A percentile compares a stretch with the other conserved stretches of the same genome.
phyloP scores from a whole-genome alignment of 2,888 invertebrate species.

The Phytoseiulus persimilis region DNA sequence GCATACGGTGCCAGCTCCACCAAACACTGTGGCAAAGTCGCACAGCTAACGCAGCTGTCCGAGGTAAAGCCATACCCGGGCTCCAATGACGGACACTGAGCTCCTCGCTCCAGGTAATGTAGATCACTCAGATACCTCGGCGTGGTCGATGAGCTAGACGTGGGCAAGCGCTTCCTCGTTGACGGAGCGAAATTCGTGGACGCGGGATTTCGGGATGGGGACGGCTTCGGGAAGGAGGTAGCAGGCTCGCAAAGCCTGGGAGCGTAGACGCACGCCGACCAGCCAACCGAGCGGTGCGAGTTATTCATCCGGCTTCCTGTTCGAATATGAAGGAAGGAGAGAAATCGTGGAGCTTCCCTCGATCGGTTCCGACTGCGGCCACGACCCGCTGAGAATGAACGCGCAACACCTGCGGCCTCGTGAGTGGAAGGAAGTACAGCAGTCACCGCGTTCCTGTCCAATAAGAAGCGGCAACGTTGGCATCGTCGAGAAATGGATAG shows the following conservation, averaged over 20 bases:
- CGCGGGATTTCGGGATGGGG: too few species aligned
- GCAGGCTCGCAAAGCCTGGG: too few species aligned
- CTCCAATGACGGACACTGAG: too few species aligned
- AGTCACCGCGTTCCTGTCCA: not conserved
- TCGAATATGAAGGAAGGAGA: not conserved
- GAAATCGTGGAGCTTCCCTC: not conserved
- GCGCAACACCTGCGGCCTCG: not conserved
- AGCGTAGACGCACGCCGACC: not conserved
- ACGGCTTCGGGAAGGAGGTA: too few species aligned
- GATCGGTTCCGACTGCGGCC: not conserved
- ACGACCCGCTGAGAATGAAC: not conserved
- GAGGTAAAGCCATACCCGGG: too few species aligned
- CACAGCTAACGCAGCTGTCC: too few species aligned
- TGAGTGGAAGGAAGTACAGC: not conserved
- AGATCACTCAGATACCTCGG: too few species aligned
- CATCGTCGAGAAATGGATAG: not conserved
- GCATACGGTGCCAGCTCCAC: not conserved
- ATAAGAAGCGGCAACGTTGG: not conserved
- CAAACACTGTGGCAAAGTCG: too few species aligned
- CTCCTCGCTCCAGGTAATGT: too few species aligned
- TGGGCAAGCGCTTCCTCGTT: too few species aligned
- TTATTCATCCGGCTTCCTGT: not conserved
- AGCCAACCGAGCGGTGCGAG: not conserved
- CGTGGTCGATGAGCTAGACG: too few species aligned
- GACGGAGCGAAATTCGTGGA: too few species aligned